These are phyloP conservation scores for Rhinolophus sinicus DNA, from an alignment of 2,113 vertebrate species.

Conservation along the genomic window DNA sequence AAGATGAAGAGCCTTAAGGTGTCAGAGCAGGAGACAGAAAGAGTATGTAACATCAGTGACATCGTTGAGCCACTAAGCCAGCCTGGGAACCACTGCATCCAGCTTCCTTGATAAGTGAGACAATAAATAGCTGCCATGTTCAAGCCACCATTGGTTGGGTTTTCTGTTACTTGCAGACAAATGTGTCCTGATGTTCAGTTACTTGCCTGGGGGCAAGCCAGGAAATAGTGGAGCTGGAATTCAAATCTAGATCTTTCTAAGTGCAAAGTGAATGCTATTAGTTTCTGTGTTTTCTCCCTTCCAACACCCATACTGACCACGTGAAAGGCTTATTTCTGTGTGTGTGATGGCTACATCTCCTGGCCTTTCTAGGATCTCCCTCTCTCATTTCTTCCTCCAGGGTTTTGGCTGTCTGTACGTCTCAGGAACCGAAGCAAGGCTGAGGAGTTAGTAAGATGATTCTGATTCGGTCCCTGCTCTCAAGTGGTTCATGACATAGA, in stretches of 20 bases:
- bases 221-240: not conserved
- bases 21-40: not conserved
- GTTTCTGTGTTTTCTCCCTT: not conserved
- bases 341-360: not conserved
- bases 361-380: not conserved
- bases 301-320: not conserved
- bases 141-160: not conserved
- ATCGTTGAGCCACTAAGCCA: not conserved
- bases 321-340: not conserved
- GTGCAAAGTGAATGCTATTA: not conserved
- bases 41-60: not conserved
- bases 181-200: not conserved
- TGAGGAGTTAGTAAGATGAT: not conserved
- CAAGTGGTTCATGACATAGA: not conserved
- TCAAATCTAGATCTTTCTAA: not conserved
- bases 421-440: not conserved
- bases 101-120: not conserved
- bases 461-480: not conserved
- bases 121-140: not conserved
- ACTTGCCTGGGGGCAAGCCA: not conserved
- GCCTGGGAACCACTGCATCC: not conserved
- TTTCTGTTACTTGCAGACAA: not conserved
- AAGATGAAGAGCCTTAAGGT: not conserved
- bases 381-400: not conserved
- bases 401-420: not conserved